phyloP scores from a whole-genome alignment of 1,140 invertebrate species.

The Drosophila seguyi region DNA sequence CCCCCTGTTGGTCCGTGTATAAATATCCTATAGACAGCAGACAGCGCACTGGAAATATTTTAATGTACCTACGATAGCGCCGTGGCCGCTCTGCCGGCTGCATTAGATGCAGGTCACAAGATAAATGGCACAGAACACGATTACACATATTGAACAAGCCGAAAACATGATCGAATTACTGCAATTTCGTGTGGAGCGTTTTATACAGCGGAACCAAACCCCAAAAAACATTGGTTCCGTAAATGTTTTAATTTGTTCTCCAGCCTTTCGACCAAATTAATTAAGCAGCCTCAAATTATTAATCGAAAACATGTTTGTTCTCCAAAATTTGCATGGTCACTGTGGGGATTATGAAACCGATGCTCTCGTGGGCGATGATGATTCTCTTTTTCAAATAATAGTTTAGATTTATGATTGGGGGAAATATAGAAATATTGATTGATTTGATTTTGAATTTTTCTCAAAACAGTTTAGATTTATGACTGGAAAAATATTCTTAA shows the following conservation, averaged over 20 bases:
- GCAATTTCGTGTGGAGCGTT: constrained; percentile 48
- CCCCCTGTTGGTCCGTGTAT: constrained; percentile 43
- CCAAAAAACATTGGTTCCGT: constrained; percentile 29
- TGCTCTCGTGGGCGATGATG: constrained; percentile 1
- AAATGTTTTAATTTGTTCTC: constrained; percentile 39
- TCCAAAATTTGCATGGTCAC: constrained; percentile 39
- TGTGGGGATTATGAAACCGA: constrained; percentile 4
- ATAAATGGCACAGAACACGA: constrained; percentile 62
- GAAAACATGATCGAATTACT: constrained; percentile 66
- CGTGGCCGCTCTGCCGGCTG: constrained; percentile 44
- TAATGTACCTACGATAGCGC: constrained; percentile 54
- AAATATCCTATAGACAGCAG: constrained; percentile 67
- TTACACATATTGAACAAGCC: constrained; percentile 64
- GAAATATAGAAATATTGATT: no score
- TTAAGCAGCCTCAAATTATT: constrained; percentile 35
- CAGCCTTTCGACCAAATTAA: constrained; percentile 28
- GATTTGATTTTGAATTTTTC: not conserved
- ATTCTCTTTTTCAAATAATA: not conserved
- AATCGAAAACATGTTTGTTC: constrained; percentile 37
- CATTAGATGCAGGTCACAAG: constrained; percentile 74
- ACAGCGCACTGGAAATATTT: constrained; percentile 65
- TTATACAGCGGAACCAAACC: constrained; percentile 17
- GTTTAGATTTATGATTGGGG: no score
- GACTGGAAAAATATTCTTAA: not conserved
- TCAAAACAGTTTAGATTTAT: not conserved